Base-by-base conservation (phyloP, 2,888 invertebrate species). In the Campoplex nolae region DNA sequence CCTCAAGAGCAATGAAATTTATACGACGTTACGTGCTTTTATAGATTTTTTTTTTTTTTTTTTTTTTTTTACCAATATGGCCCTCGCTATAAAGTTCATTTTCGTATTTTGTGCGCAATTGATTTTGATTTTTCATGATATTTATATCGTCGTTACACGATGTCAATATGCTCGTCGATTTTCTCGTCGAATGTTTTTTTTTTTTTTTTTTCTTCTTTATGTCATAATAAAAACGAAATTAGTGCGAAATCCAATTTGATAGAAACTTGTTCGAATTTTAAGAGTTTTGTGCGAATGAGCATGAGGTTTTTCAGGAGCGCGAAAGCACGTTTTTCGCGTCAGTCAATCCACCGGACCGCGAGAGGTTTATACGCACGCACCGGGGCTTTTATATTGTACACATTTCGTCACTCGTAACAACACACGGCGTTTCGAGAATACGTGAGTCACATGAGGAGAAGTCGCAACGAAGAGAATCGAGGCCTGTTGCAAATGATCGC, bases 341-440 rank as follows among this genome's bases (percentile, higher is more conserved):
- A 16, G 62, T 62, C 62, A 62, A 62, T 32, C 16, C 32, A 62
- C 62, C 32, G 16, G 32, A 32, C 32, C 13, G 23, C 23, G 23
- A 23, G 16, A 13, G 32, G 32, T 62, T 62, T 32, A 62, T 62
- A 62, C 32, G 0, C 32, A 28, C 32, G 11, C 16, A 23, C 23
- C 23, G 16, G 62, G 32, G 38, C 3, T 35, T 75, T 42, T 18
- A 70, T 54, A 75, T 70, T 58, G 62, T 51, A 74, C 51, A 71
- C 76, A 45, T 82, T 85, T 82, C 85, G 62, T 85, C 81, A 81
- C 68, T 78, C 78, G 68, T 67, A 62, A 62, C 32, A 16, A 70
- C 62, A 62, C 70, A 76, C 71, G 84, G 76, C n/a, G 80, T 71
- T 74, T 82, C 28, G 7, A 38, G 45, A 56, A 76, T 76, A 76